Base-by-base conservation (phyloP, 2,797 vertebrate species). In the Hydrolagus colliei region DNA sequence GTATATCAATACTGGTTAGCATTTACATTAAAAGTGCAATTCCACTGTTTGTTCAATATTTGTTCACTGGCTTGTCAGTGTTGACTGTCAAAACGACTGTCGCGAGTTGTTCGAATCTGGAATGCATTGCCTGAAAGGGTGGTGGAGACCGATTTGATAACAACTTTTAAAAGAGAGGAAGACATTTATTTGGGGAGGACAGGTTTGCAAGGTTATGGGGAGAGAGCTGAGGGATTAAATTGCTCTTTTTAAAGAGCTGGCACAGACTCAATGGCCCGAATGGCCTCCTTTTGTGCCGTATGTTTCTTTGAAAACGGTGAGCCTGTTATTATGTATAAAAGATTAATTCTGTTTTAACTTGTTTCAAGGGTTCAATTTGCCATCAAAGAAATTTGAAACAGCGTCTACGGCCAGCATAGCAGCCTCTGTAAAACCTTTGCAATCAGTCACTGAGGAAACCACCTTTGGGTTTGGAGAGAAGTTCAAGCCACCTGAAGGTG, bases 401-500 rank as follows among this genome's bases (percentile, higher is more conserved):
- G 52, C 67, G 32, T 71, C 79, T 9, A 68, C 52, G 62, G 65
- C 9, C 32, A 90, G 87, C 63, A 89, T 92, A 22, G 80, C 90
- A 14, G 86, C 65, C 85, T 86, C 88, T 5, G 88, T 89, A 6
- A 63, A 65, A 3, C 20, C 88, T 86, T 71, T 86, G 9, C 88
- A 88, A 86, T 27, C 88, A 88, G 87, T 90, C 78, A 67, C 88
- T 90, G 0, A 79, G 89, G 12, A 86, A 87, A 87, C 13, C 74
- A 89, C 93, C 86, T 78, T 89, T 9, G 92, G 91, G 27, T 92
- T 95, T 85, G 93, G 92, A 82, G 92, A 95, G 86, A 87, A 91
- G 86, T 93, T 94, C 87, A 95, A 96, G 91, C 88, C 94, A 85
- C 88, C 91, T 1, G 89, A 93, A 65, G 93, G 93, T 0, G 93